Evolutionary conservation across 2,113 vertebrate genomes (phyloP).

Genomic region (Tragulus kanchil): DNA sequence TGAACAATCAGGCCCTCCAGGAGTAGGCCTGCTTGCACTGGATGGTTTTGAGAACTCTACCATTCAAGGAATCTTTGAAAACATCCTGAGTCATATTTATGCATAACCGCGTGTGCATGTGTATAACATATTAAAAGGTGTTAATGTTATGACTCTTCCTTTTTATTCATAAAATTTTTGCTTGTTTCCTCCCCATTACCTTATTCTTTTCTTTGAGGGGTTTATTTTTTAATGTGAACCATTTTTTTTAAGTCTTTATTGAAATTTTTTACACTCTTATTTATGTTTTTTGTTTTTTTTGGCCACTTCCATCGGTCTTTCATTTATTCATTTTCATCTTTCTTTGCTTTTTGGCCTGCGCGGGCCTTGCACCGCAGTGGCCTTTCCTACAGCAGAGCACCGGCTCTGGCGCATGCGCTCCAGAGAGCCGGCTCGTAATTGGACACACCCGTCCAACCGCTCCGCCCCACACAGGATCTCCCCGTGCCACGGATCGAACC

Average conservation of each 20-base stretch:
- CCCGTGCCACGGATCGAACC: background rate
- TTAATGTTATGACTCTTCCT: background rate
- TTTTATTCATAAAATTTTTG: background rate
- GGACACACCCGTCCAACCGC: too few relatives aligned
- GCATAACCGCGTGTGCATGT: background rate
- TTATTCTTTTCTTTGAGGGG: background rate
- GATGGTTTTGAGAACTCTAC: background rate
- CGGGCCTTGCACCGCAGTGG: too few relatives aligned
- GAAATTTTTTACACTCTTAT: background rate
- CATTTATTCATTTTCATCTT: too few relatives aligned
- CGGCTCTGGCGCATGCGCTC: too few relatives aligned
- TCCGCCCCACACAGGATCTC: too few relatives aligned
- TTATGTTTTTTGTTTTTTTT: background rate
- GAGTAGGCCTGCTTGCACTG: background rate
- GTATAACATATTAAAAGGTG: background rate
- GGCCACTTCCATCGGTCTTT: background rate
- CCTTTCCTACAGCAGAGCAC: too few relatives aligned
- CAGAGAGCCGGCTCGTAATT: too few relatives aligned
- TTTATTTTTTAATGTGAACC: background rate
- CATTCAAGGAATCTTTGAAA: background rate
- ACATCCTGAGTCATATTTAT: background rate
- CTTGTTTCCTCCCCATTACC: background rate
- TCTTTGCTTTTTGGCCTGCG: too few relatives aligned
- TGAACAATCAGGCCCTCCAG: background rate
- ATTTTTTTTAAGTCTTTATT: background rate